These are phyloP conservation scores for Cheilosia vernalis DNA, from an alignment of 2,888 invertebrate species.

Conservation along the genomic window DNA sequence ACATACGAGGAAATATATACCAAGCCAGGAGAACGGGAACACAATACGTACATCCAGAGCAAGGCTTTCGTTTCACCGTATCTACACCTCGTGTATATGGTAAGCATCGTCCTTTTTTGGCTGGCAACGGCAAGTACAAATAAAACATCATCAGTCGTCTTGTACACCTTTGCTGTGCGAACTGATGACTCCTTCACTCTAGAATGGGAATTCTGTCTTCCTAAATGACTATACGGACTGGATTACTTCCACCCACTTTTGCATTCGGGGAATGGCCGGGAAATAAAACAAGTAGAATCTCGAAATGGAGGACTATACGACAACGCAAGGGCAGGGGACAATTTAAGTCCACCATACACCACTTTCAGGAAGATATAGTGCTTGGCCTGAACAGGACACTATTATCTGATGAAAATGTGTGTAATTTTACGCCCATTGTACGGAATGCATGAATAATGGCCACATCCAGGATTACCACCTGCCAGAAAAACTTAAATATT, in stretches of 20 bases:
- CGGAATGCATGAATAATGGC: conserved; percentile 73
- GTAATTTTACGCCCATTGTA: conserved; percentile 73
- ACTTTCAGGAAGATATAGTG: conserved; percentile 65
- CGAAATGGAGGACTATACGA: conserved; percentile 58
- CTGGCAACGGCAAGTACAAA: conserved; percentile 41
- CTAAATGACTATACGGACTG: conserved; percentile 57
- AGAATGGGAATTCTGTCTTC: conserved; percentile 38
- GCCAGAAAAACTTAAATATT: conserved; percentile 71
- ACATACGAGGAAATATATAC: conserved; percentile 9
- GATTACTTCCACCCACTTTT: conserved; percentile 36
- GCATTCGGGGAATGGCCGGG: background rate
- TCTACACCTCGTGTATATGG: conserved; percentile 7
- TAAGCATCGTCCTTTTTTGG: conserved; percentile 49
- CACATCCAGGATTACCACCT: conserved; percentile 71
- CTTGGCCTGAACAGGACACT: conserved; percentile 70
- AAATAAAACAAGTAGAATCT: conserved; percentile 71
- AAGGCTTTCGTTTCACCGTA: conserved; percentile 45
- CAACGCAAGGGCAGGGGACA: conserved; percentile 56
- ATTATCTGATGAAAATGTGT: conserved; percentile 74
- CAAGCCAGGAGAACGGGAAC: background rate
- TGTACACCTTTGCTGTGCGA: conserved; percentile 48
- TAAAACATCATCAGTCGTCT: conserved; percentile 69
- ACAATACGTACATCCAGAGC: conserved; percentile 40
- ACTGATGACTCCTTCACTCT: conserved; percentile 42
- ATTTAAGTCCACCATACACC: conserved; percentile 70